Evolutionary conservation across 2,797 vertebrate species (phyloP).

Genomic region (Tadarida brasiliensis): DNA sequence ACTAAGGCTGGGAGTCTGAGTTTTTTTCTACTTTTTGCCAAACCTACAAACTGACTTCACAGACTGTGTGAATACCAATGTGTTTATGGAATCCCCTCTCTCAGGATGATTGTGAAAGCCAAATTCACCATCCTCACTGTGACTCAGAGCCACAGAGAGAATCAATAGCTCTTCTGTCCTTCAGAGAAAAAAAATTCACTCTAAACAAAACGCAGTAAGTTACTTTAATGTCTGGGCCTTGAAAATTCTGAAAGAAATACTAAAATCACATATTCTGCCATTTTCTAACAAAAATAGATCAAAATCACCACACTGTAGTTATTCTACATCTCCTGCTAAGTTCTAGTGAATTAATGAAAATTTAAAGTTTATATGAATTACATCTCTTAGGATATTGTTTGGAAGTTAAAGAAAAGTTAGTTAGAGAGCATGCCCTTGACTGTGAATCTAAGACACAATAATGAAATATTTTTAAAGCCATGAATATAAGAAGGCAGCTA

Average conservation of each 20-base stretch:
- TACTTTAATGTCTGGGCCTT: background rate
- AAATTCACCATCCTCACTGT: background rate
- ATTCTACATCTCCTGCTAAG: background rate
- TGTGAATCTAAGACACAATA: background rate
- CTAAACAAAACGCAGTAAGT: background rate
- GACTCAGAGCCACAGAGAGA: fast-evolving
- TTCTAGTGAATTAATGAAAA: slow-evolving; percentile 30
- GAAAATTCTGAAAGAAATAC: background rate
- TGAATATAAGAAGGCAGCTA: background rate
- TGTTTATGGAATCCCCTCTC: background rate
- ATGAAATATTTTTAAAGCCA: slow-evolving; percentile 22
- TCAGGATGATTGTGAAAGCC: background rate
- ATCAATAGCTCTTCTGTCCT: background rate
- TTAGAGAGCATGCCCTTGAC: background rate
- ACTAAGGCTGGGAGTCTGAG: background rate
- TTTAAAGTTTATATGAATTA: background rate
- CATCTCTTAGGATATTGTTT: background rate
- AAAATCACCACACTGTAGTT: background rate
- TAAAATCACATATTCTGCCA: background rate
- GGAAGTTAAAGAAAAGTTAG: background rate
- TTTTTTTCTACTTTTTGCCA: background rate
- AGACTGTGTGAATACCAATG: background rate
- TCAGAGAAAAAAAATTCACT: background rate
- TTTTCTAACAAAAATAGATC: background rate
- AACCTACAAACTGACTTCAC: background rate